These are phyloP conservation scores for Gobio occitaniae DNA, from an alignment of 2,797 vertebrate genomes.

Conservation along the genomic window DNA sequence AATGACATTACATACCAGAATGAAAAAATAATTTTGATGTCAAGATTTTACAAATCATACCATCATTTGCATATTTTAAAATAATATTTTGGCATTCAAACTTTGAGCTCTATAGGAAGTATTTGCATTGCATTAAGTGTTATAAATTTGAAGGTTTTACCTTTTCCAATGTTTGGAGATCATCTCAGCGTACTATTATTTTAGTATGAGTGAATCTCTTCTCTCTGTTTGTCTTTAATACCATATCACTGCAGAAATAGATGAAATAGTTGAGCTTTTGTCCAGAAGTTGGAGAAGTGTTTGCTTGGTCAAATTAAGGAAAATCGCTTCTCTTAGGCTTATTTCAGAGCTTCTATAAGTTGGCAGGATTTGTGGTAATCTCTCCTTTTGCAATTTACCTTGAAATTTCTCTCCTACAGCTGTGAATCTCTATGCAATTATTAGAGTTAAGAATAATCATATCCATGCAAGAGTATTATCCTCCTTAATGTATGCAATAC, in stretches of 20 bases:
- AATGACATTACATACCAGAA: neutral
- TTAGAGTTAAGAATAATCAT: constrained; percentile 37
- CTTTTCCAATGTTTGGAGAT: constrained; percentile 1
- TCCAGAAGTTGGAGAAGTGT: constrained; percentile 33
- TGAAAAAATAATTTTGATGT: neutral
- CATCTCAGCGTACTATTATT: neutral
- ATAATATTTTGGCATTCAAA: neutral
- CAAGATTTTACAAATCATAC: neutral
- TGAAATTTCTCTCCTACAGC: constrained; percentile 21
- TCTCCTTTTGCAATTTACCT: constrained; percentile 33
- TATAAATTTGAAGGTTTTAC: constrained; percentile 5
- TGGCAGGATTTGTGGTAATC: constrained; percentile 37
- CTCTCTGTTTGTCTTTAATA: constrained; percentile 33
- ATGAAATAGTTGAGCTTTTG: constrained; percentile 32
- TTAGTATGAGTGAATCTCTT: neutral
- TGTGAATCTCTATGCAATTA: constrained; percentile 25
- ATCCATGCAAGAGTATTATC: constrained; percentile 41
- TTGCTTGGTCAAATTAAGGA: constrained; percentile 40
- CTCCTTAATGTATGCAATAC: constrained; percentile 41
- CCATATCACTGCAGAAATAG: constrained; percentile 3
- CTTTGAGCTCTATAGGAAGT: neutral
- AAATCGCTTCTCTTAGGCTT: constrained; percentile 31
- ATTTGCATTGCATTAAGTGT: constrained; percentile 10
- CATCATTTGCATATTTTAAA: neutral
- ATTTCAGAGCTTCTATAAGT: neutral